These are phyloP conservation scores for human (Homo sapiens) DNA, from an alignment of 2,113 vertebrate species.

Conservation along the genomic window DNA sequence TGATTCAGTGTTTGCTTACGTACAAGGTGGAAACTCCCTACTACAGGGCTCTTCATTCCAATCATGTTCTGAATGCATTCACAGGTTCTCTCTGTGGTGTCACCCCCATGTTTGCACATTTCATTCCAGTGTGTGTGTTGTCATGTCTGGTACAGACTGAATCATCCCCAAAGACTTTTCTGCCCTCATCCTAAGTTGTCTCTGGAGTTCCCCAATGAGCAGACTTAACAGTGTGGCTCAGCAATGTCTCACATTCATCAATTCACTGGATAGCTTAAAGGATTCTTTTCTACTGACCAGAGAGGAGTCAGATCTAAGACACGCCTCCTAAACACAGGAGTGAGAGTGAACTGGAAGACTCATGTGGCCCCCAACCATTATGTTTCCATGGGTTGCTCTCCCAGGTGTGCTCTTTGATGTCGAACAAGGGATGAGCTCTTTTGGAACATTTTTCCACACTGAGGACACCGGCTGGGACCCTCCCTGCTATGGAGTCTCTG, in stretches of 20 bases:
- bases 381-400: neutral
- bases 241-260: neutral
- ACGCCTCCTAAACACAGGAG: neutral
- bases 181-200: neutral
- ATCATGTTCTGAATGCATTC: neutral
- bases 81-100: neutral
- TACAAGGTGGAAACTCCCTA: neutral
- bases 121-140: neutral
- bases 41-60: neutral
- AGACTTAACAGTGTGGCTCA: neutral
- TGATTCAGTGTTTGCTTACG: neutral
- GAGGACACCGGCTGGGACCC: constrained; percentile 51
- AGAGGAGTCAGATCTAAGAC: neutral
- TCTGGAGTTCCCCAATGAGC: neutral
- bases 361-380: neutral
- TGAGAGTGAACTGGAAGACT: neutral
- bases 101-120: neutral
- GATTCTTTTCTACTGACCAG: neutral
- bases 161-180: neutral
- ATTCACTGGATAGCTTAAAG: neutral
- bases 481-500: constrained; percentile 56
- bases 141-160: neutral
- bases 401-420: constrained; percentile 73
- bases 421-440: constrained; percentile 65
- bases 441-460: constrained; percentile 73